Base-by-base conservation (phyloP, 2,113 vertebrate genomes). In the Thymallus thymallus region DNA sequence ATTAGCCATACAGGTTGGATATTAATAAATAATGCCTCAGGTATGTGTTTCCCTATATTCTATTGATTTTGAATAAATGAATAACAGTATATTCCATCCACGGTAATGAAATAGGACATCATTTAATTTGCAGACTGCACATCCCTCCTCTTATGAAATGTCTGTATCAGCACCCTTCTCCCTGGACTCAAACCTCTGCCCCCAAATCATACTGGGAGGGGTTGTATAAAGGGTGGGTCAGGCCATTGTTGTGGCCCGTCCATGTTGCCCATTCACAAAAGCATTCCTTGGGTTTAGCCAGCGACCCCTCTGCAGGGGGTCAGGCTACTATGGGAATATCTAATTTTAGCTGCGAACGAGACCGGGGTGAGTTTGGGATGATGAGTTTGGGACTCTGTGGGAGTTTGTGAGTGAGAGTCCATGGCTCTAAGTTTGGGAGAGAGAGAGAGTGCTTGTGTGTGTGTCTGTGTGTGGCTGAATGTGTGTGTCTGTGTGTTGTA, bases 171-270 rank as follows among this genome's bases (percentile, higher is more conserved):
- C 23, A 29, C 29, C 63, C 2, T 14, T 30, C 26, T 30, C n/a
- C 4, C 1, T 26, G 16, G 29, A 65, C 29, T 65, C 63, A 32
- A 29, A 58, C 55, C 16, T 58, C 9, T 41, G 7, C 35, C 60
- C 60, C 60, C 23, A 62, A 62, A 62, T 65, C 63, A 65, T 16
- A 26, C 16, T 12, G 29, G 63, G 63, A 65, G 63, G 62, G 63
- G 63, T 14, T 26, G 63, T 30, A 65, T 26, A 65, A 65, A 6
- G 29, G 29, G 29, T 0, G 23, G 63, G 63, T 65, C 63, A 65
- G 29, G 23, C 29, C 63, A 65, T 65, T 65, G 63, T 65, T 65
- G 63, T 32, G 63, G 23, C 63, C 63, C 29, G 63, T 65, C 63
- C 63, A 65, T 29, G 18, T 5, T 16, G n/a, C 23, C 29, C 35